Evolutionary conservation across 2,888 invertebrate species (phyloP), one percentile per base, ranked within the genome.

Genomic region (Stenodema calcarata): DNA sequence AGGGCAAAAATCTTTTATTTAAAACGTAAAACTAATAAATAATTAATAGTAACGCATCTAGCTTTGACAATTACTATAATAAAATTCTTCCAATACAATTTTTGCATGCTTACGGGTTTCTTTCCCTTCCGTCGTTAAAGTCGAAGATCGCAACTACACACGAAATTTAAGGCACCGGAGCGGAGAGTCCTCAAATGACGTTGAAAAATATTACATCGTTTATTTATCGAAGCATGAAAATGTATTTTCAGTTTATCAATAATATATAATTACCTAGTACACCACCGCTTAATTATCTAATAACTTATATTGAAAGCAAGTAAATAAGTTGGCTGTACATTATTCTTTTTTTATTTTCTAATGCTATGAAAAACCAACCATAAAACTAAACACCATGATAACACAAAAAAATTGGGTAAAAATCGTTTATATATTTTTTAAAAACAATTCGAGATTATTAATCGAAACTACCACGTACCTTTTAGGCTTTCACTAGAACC

Each of bases 401-500:
- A 86, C 50, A 80, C 80, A 80, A 54, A 75, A 70, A 75, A 80
- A 41, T 44, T 80, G 80, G 78, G 79, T 79, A 86, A 83, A 84
- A 84, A 81, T 70, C 87, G 84, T 78, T 27, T 27, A 73, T 44
- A 62, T 79, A 86, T 80, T 81, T 78, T 62, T 86, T 50, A 82
- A 81, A 86, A 73, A 75, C 86, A 86, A 82, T 69, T 78, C 85
- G 86, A 79, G 86, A 54, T 86, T 62, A 62, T 62, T 86, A 86
- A 81, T 86, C 62, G 86, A 88, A 86, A 87, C 88, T 88, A 88
- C 88, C 86, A 86, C 87, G 87, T 83, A 87, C 76, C 86, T 85
- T 87, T 87, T 87, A 88, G 88, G 88, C 88, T 87, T 88, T 87
- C 87, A 87, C 88, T 88, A 88, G 87, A 88, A 88, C 87, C 88